Evolutionary conservation across 2,113 vertebrate species (phyloP).

Genomic region (Argyrosomus japonicus): DNA sequence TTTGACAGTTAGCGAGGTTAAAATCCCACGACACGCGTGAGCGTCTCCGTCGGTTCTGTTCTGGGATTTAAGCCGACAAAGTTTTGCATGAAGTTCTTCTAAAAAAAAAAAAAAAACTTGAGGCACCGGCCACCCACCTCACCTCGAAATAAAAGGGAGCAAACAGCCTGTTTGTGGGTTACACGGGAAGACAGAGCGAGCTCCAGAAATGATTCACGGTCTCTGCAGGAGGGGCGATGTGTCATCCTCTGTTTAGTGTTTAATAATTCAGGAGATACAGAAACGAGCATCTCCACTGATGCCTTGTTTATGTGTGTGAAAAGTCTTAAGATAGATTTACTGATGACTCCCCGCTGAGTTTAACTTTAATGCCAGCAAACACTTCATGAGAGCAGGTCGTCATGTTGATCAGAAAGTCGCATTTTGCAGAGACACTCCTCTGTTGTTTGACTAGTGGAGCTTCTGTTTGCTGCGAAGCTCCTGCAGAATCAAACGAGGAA

Average conservation of each 20-base stretch:
- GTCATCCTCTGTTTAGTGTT: slow-evolving; percentile 36
- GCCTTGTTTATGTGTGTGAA: slow-evolving; percentile 24
- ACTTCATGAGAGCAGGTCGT: slow-evolving; percentile 23
- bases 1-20: not conserved
- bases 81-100: not conserved
- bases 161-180: slow-evolving; percentile 40
- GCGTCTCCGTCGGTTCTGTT: not conserved
- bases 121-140: slow-evolving; percentile 17
- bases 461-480: slow-evolving; percentile 36
- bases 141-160: not conserved
- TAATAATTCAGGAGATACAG: slow-evolving; percentile 32
- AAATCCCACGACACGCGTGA: not conserved
- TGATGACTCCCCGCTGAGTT: slow-evolving; percentile 11
- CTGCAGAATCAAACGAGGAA: not conserved
- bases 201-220: slow-evolving; percentile 16
- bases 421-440: not conserved
- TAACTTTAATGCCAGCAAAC: slow-evolving; percentile 20
- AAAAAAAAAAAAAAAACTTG: slow-evolving; percentile 2
- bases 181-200: not conserved
- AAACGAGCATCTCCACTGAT: not conserved
- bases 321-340: slow-evolving; percentile 14
- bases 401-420: slow-evolving; percentile 15
- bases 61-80: slow-evolving; percentile 12
- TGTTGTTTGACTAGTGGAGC: slow-evolving; percentile 26
- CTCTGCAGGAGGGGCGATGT: slow-evolving; percentile 23